Evolutionary conservation across 2,888 invertebrate genomes (phyloP), one percentile per base, ranked within the genome.

Genomic region (Sialis lutaria): DNA sequence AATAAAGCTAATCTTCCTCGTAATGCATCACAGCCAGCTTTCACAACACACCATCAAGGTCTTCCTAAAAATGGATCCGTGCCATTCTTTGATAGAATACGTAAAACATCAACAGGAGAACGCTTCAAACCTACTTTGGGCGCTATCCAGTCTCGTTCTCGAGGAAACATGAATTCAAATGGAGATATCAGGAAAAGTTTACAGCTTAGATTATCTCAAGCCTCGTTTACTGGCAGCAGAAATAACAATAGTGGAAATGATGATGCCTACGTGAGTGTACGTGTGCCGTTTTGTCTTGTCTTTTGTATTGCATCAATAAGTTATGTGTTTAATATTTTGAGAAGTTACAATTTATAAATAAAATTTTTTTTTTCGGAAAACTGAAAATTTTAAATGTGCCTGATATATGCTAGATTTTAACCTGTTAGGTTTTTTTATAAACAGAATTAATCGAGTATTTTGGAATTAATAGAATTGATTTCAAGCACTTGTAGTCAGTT

Each of bases 11-110:
- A 73, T 56, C 75, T 89, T 62, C 82, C 84, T 0, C 75, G 89
- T 52, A 89, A 89, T 67, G 87, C 87, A 51, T 88, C 87, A 8
- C 89, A 89, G 52, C 88, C 89, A 0, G 87, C 88, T 9, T 87
- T 88, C 63, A 80, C 82, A 22, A 74, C 82, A 6, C 77, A 79
- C 50, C 76, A 75, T 42, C 78, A 77, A 54, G 82, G 81, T 6
- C 61, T 77, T 57, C 88, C 89, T 48, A 89, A 89, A 67, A 90
- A 90, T 60, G 88, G 88, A 40, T 89, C 89, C 4, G 90, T 91
- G 53, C 90, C 90, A 32, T 84, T 87, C 62, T 89, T 91, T 66
- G 87, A 87, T 64, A 70, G 90, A 42, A 83, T 88, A 50, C 73
- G 87, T 44, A 88, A 88, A 64, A 83, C 86, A 40, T 86, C 86